A percentile compares a stretch with the other conserved stretches of the same genome.
phyloP scores from a whole-genome alignment of 1,140 invertebrate species.

The Ridgeia piscesae region DNA sequence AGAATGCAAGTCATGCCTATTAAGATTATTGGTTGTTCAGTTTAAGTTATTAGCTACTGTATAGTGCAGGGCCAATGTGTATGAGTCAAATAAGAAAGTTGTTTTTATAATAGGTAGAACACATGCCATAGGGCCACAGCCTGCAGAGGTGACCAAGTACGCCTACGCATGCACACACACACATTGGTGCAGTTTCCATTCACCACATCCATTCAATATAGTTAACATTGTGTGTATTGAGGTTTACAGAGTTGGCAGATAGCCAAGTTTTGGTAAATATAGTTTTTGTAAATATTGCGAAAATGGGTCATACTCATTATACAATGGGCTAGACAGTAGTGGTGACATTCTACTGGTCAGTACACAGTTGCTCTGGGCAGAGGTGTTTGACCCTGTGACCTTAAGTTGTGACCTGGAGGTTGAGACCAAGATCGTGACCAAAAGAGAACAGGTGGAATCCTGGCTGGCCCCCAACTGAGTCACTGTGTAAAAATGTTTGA shows the following conservation, averaged over 20 bases:
- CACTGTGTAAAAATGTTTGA: background rate
- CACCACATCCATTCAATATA: background rate
- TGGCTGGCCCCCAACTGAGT: background rate
- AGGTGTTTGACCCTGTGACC: background rate
- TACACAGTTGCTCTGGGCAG: background rate
- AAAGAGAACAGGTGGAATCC: background rate
- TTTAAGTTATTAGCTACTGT: too few relatives aligned
- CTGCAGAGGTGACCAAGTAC: too few relatives aligned
- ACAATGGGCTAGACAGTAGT: background rate
- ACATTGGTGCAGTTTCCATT: background rate
- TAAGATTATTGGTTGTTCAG: too few relatives aligned
- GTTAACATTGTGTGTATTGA: too few relatives aligned
- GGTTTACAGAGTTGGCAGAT: too few relatives aligned
- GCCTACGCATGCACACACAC: too few relatives aligned
- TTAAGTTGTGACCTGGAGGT: background rate
- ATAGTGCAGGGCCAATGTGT: too few relatives aligned
- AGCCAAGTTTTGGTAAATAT: background rate
- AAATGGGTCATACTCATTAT: background rate
- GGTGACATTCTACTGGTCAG: background rate
- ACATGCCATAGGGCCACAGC: too few relatives aligned
- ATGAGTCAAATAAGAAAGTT: too few relatives aligned
- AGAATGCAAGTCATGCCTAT: too few relatives aligned
- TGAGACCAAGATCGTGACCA: background rate
- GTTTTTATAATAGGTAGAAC: too few relatives aligned
- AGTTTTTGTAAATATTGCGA: too few relatives aligned